Base-by-base conservation (phyloP, 92 coral and sea anemone species). In the Montipora capitata region DNA sequence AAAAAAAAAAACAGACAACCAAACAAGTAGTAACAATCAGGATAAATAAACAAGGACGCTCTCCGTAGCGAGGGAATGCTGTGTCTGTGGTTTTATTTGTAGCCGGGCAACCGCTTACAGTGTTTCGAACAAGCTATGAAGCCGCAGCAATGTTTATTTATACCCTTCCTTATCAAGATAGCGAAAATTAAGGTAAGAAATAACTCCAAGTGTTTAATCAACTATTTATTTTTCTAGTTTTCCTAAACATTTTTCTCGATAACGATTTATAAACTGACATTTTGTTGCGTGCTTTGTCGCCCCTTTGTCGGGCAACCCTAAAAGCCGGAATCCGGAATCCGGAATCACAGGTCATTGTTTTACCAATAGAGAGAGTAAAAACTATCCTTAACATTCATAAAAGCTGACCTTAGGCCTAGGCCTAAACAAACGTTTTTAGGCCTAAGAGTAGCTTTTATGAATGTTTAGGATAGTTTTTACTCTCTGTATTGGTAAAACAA, bases 101-200 rank as follows among this genome's bases (percentile, higher is more conserved):
- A 63, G 38, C 35, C 38, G 14, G 68, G 38, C 35, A 63, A 63
- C 68, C 63, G 63, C 16, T 15, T 0, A 15, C 3, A 57, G 63
- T 10, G 63, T 7, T 57, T 57, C 63, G 63, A 57, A 57, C 63
- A 57, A 57, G 16, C 63, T 15, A 1, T 57, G 52, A 45, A 45
- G 52, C 52, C 9, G 80, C 67, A 76, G 80, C 68, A 41, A 56
- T 57, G 81, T 77, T 57, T 18, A 18, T 77, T 57, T 18, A 18
- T 18, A 61, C 38, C 12, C 38, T 77, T 77, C 38, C 69, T 58
- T 39, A 58, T 59, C 81, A 77, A 58, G 81, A 72, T 18, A 40
- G 15, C 15, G 77, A 9, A 71, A 11, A 71, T 11, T 71, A 35
- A 71, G 76, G 76, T 71, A 71, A 71, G 76, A 71, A 11, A 71